Base-by-base conservation (phyloP, 2,113 vertebrate species). In the Poecilia latipinna region DNA sequence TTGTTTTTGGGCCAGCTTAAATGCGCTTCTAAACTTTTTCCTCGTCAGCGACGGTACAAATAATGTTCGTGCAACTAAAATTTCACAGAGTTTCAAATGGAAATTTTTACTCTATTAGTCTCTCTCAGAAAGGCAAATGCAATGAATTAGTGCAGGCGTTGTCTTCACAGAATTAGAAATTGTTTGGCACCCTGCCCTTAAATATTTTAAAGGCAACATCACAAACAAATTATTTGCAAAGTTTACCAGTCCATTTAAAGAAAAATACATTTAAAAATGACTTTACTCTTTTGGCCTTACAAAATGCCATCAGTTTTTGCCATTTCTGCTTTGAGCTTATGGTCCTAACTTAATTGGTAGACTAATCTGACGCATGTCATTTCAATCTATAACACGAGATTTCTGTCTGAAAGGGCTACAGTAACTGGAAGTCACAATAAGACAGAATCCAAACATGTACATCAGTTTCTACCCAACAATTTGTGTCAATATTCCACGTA, bases 171-270 rank as follows among this genome's bases (percentile, higher is more conserved):
- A 62, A 35, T 7, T 39, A n/a, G 37, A 66, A 1, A 8, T 33
- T 44, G 31, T 4, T 48, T 22, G 12, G 4, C 0, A 0, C 48
- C 32, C 4, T 1, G 1, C 44, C 65, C 32, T 67, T 22, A 19
- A 24, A 32, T 17, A 80, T 86, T 89, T 82, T 62, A 86, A 86
- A 77, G 35, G 10, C 10, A 84, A 85, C 11, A 48, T 32, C 33
- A n/a, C 13, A 68, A 57, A 57, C 71, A 78, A 80, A 77, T 74
- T 39, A 68, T 29, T 7, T 5, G 28, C 22, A 13, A 24, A 29
- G 33, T 15, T 17, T 1, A 24, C 28, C 6, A 2, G 6, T 0
- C 24, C 17, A 57, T 57, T 57, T 57, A 57, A n/a, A n/a, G 51
- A 57, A 8, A 57, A n/a, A 57, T 8, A 57, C 8, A 6, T 24